Evolutionary conservation across 2,888 invertebrate genomes (phyloP).

Genomic region (Phalera bucephala): DNA sequence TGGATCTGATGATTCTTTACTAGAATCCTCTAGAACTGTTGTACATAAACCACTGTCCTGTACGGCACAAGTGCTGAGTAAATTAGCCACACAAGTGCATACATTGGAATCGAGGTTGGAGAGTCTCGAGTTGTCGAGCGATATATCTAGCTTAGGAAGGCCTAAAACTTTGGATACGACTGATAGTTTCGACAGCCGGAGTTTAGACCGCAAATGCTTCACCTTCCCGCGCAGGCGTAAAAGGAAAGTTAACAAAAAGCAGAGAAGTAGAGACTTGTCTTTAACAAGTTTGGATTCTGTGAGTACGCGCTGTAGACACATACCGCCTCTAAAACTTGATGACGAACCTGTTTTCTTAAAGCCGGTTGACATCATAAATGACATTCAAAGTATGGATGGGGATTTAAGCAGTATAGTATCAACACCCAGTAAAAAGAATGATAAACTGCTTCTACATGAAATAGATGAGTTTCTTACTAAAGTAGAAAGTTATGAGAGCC

Average conservation of each 20-base stretch:
- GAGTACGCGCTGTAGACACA: constrained; percentile 27
- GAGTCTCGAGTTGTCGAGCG: constrained; percentile 63
- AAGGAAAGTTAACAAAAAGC: constrained; percentile 46
- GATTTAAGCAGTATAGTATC: constrained; percentile 74
- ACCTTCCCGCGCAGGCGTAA: constrained; percentile 71
- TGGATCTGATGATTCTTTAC: constrained; percentile 78
- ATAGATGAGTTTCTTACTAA: constrained; percentile 76
- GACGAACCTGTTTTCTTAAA: constrained; percentile 19
- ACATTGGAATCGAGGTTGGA: constrained; percentile 83
- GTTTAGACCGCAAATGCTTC: constrained; percentile 60
- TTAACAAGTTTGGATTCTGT: constrained; percentile 57
- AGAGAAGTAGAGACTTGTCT: constrained; percentile 49
- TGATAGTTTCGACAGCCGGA: constrained; percentile 57
- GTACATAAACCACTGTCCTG: constrained; percentile 71
- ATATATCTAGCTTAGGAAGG: constrained; percentile 46
- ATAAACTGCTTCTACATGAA: constrained; percentile 70
- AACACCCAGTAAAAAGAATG: constrained; percentile 72
- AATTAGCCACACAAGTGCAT: constrained; percentile 85
- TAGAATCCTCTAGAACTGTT: constrained; percentile 72
- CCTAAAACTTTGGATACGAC: constrained; percentile 52
- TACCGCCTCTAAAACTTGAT: constrained; percentile 48
- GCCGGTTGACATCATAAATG: constrained; percentile 37
- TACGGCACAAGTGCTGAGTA: constrained; percentile 73
- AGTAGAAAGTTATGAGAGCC: constrained; percentile 71
- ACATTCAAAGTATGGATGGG: constrained; percentile 71